Evolutionary conservation across 2,113 vertebrate genomes (phyloP).

Genomic region (Helogale parvula): DNA sequence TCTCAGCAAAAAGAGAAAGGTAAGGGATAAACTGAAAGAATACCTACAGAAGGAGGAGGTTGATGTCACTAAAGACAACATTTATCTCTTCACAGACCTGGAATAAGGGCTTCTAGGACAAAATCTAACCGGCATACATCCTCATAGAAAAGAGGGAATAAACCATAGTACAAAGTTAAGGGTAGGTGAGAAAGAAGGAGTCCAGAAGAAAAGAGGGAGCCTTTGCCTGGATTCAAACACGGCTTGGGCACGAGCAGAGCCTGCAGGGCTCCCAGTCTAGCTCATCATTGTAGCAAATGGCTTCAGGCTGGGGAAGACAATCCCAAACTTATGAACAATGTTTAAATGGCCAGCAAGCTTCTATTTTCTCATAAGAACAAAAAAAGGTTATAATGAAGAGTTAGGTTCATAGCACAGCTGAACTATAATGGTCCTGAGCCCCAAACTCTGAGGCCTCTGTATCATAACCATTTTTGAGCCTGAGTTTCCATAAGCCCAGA

Average conservation of each 20-base stretch:
- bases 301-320: neutral
- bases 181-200: neutral
- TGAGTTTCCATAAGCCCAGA: neutral
- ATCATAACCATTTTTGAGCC: neutral
- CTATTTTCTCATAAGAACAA: neutral
- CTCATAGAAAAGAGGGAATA: neutral
- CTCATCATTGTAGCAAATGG: rapidly evolving
- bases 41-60: neutral
- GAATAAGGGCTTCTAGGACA: neutral
- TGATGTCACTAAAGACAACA: neutral
- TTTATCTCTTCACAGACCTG: neutral
- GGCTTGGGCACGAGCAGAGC: no score
- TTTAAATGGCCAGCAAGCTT: neutral
- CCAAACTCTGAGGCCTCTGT: neutral
- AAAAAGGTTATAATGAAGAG: neutral
- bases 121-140: neutral
- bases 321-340: neutral
- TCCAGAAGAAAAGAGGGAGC: neutral
- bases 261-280: neutral
- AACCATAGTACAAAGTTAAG: neutral
- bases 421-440: neutral
- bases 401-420: neutral
- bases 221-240: neutral
- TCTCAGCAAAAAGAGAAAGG: neutral
- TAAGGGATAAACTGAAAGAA: neutral